Conservation (phyloP, 2,113 vertebrate genomes). For the Alethe castanea region DNA sequence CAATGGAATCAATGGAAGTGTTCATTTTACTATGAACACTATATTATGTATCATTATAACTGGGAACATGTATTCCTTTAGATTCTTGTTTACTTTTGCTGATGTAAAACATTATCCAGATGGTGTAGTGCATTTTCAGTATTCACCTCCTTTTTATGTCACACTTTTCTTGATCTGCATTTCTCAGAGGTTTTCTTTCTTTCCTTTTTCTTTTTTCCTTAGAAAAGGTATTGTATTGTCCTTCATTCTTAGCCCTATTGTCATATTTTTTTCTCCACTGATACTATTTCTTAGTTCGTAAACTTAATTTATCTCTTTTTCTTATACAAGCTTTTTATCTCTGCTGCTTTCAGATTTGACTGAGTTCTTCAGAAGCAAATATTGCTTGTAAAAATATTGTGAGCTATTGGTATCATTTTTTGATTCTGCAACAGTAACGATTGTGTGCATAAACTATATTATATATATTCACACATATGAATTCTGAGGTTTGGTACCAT, state of each 20-base stretch:
- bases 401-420: background rate
- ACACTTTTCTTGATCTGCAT: background rate
- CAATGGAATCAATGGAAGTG: background rate
- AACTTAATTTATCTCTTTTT: background rate
- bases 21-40: background rate
- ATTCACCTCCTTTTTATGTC: background rate
- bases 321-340: background rate
- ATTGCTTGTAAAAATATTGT: background rate
- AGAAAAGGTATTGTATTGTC: background rate
- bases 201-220: too few species aligned
- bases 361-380: background rate
- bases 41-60: background rate
- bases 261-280: background rate
- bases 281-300: background rate
- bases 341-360: background rate
- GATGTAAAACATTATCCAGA: slow-evolving; percentile 29
- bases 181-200: background rate
- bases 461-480: background rate
- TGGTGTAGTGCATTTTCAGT: slow-evolving; percentile 3
- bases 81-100: slow-evolving; percentile 43
- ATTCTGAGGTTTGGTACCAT: background rate
- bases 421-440: background rate
- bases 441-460: background rate
- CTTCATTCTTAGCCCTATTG: background rate
- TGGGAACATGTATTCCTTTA: background rate